These are phyloP conservation scores for Eurosta solidaginis DNA, from an alignment of 1,140 invertebrate species.

Conservation along the genomic window DNA sequence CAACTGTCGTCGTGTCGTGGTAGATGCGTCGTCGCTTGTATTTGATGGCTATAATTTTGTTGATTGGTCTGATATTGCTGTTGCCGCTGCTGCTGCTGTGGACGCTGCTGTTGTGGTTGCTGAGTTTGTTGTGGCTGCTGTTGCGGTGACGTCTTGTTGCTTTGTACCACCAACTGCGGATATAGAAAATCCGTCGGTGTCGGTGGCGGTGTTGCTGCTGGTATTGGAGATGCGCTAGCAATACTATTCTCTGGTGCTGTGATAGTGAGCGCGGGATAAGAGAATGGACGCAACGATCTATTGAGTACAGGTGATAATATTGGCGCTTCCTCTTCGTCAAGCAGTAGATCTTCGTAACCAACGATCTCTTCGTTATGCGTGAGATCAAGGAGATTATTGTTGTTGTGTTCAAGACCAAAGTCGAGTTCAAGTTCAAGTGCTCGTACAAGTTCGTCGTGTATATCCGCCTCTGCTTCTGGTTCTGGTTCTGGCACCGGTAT, in stretches of 20 bases:
- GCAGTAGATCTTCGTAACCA: background rate
- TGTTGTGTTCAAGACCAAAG: background rate
- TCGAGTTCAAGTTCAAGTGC: slow-evolving; percentile 13
- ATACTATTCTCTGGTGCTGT: slow-evolving; percentile 23
- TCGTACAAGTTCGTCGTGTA: slow-evolving; percentile 21
- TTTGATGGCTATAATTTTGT: slow-evolving; percentile 9
- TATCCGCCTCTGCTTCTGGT: background rate
- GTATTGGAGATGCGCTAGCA: slow-evolving; percentile 30
- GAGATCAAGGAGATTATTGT: background rate
- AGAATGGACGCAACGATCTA: slow-evolving; percentile 7
- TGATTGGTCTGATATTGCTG: background rate
- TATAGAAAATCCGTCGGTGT: slow-evolving; percentile 40
- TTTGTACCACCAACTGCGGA: slow-evolving; percentile 42
- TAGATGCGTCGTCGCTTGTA: background rate
- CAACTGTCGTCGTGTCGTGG: slow-evolving; percentile 54
- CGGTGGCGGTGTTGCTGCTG: slow-evolving; percentile 40
- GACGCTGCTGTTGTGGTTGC: slow-evolving; percentile 39
- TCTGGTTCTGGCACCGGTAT: slow-evolving; percentile 16
- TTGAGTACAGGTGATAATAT: slow-evolving; percentile 17
- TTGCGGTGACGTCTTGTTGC: slow-evolving; percentile 57
- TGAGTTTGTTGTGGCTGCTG: slow-evolving; percentile 41
- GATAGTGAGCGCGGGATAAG: slow-evolving; percentile 10
- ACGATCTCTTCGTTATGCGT: background rate
- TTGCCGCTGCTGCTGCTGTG: slow-evolving; percentile 2
- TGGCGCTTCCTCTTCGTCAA: slow-evolving; percentile 10